Base-by-base conservation (phyloP, 2,797 vertebrate species). In the Sebastes aleutianus region DNA sequence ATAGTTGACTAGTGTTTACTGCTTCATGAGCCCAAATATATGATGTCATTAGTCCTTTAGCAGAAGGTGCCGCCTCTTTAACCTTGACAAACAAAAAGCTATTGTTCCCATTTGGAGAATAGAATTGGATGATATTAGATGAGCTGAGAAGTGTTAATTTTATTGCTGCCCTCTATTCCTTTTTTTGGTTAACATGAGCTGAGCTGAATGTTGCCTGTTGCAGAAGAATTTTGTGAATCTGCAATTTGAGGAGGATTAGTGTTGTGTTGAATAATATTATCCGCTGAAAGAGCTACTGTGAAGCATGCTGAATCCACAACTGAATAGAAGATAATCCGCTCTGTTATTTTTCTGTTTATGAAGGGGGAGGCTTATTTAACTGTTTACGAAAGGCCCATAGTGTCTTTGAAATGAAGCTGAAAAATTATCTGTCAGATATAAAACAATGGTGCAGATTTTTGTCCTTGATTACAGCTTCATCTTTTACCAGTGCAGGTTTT, bases 21-120 rank as follows among this genome's bases (percentile, higher is more conserved):
- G 84, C 80, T 70, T 83, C 54, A 72, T 62, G 76, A 82, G 57
- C 79, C 43, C 62, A 86, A 75, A 88, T 89, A 74, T 84, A 74
- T 66, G 61, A 83, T 88, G 84, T 79, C 62, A 88, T 91, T 84
- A 74, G 80, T 88, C 76, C 86, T 83, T 59, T 61, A 74, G 78
- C 82, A 84, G 80, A 85, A 70, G 65, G 27, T 61, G 31, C 76
- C 70, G 72, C 32, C 78, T 50, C 22, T 82, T 84, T 88, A 85
- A 88, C 83, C 87, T 70, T 75, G 80, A 89, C 68, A 87, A 88
- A 85, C 64, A 81, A 68, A 84, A 77, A 78, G 54, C 70, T 77
- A 70, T 53, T 67, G 71, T 77, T 85, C 83, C 73, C 56, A 80
- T 88, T 88, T 82, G 82, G 70, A 75, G 20, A 78, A 64, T 9